phyloP scores from a whole-genome alignment of 1,140 invertebrate species.

The Solen grandis region DNA sequence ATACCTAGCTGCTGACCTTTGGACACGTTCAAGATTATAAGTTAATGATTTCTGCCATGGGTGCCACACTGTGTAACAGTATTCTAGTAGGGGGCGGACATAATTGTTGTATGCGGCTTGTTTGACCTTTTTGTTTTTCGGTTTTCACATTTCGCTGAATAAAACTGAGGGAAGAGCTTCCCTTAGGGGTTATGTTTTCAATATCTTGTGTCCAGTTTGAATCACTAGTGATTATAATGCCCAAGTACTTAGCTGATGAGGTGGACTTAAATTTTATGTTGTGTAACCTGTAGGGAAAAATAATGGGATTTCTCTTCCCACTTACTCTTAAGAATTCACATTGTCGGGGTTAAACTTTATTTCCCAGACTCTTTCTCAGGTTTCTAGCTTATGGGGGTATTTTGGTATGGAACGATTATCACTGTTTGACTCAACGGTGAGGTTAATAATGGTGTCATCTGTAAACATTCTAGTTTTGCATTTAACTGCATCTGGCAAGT shows the following conservation, averaged over 20 bases:
- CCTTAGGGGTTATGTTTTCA: constrained; percentile 11
- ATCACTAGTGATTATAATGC: constrained; percentile 10
- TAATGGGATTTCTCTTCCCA: constrained; percentile 7
- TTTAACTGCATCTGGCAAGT: neutral
- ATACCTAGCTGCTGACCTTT: no score
- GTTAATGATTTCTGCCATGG: no score
- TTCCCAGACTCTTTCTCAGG: constrained; percentile 11
- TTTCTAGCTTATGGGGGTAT: neutral
- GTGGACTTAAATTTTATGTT: neutral
- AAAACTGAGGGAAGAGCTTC: constrained; percentile 12
- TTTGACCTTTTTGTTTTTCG: no score
- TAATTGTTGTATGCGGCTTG: no score
- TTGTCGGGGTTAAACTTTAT: constrained; percentile 41
- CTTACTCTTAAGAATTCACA: constrained; percentile 17
- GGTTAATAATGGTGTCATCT: constrained; percentile 7
- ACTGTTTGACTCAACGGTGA: neutral
- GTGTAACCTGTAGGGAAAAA: constrained; percentile 15
- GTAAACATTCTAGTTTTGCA: neutral
- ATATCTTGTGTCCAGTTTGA: constrained; percentile 25
- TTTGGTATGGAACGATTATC: neutral
- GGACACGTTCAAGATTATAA: no score
- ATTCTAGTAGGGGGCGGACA: no score
- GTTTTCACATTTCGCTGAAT: no score
- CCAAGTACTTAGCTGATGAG: constrained; percentile 22
- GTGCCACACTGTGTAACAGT: no score